A percentile compares a stretch with the other conserved stretches of the same genome.
Evolutionary conservation across 2,797 vertebrate genomes (phyloP).

Genomic region (Pangasius larnaudii): DNA sequence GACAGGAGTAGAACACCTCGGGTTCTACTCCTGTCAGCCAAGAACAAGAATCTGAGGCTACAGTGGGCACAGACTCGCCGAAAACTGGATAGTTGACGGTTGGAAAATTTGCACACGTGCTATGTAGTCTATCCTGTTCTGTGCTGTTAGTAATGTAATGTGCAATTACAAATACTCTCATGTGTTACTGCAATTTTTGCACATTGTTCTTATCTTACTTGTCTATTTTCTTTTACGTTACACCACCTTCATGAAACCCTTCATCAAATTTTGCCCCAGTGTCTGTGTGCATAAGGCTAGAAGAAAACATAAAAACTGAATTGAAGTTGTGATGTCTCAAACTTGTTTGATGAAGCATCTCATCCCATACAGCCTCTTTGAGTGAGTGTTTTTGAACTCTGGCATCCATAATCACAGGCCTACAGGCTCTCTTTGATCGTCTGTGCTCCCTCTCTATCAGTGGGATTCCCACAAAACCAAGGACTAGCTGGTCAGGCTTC

Average conservation of each 20-base stretch:
- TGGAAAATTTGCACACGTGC: not conserved
- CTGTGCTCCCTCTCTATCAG: constrained; percentile 47
- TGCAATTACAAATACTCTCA: not conserved
- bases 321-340: constrained; percentile 1
- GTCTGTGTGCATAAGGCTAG: not conserved
- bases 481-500: constrained; percentile 33
- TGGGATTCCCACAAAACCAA: constrained; percentile 45
- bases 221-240: not conserved
- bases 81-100: not conserved
- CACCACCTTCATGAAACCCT: not conserved
- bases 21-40: not conserved
- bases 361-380: constrained; percentile 34
- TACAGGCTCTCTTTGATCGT: constrained; percentile 63
- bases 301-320: constrained; percentile 9
- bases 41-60: not conserved
- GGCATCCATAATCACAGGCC: constrained; percentile 59
- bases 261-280: not conserved
- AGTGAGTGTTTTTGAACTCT: constrained; percentile 46
- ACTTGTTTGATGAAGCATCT: constrained; percentile 16
- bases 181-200: not conserved
- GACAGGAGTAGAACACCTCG: no score
- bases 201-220: not conserved
- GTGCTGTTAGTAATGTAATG: not conserved
- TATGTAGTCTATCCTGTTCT: not conserved
- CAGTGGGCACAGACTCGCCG: not conserved